Conservation (phyloP, 1,140 invertebrate genomes). For the Pseudomyrmex flavicornis region DNA sequence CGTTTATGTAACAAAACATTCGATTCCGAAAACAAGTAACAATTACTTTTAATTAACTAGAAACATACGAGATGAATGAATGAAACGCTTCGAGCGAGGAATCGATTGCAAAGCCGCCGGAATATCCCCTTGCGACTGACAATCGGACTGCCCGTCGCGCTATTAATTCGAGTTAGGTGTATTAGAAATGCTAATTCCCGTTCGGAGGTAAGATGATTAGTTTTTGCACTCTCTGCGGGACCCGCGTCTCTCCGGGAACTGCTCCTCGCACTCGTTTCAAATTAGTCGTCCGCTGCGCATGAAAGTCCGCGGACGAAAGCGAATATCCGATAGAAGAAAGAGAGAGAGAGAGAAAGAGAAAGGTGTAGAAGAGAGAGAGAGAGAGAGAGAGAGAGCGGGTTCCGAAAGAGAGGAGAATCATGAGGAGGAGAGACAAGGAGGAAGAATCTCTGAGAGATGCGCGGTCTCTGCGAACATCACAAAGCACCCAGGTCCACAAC, state of each 20-base stretch:
- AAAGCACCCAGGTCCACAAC: conserved; percentile 73
- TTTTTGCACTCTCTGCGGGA: conserved; percentile 64
- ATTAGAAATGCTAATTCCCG: conserved; percentile 78
- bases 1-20: no score
- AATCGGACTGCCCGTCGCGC: conserved; percentile 42
- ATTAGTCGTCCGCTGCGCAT: conserved; percentile 71
- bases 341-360: conserved; percentile 19
- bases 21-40: not conserved
- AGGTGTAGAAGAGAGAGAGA: conserved; percentile 6
- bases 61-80: conserved; percentile 18
- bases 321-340: conserved; percentile 32
- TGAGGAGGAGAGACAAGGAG: conserved; percentile 39
- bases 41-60: conserved; percentile 8
- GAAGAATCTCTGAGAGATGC: conserved; percentile 20
- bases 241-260: conserved; percentile 23
- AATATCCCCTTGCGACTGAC: not conserved
- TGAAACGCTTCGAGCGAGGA: not conserved
- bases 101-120: conserved; percentile 12
- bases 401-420: conserved; percentile 21
- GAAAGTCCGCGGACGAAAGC: conserved; percentile 61
- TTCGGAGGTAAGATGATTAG: conserved; percentile 69
- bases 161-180: conserved; percentile 76
- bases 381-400: conserved; percentile 12
- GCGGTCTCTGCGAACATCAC: conserved; percentile 75
- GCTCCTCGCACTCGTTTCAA: conserved; percentile 68